Evolutionary conservation across 2,888 invertebrate species (phyloP).

Genomic region (Acheta domesticus): DNA sequence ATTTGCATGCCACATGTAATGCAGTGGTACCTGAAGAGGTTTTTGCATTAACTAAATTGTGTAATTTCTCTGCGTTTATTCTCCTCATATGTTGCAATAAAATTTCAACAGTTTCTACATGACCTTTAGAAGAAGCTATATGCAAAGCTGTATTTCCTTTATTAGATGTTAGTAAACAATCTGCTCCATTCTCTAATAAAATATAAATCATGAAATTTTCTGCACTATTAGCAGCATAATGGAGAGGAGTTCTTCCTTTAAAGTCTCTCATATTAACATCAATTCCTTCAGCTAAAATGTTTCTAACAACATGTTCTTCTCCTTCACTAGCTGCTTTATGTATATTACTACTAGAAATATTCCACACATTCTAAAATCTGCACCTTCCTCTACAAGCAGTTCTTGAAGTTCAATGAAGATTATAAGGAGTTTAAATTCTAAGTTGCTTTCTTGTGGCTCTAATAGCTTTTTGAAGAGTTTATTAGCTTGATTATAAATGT

Average conservation of each 20-base stretch:
- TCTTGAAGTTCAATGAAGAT: no score
- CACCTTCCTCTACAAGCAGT: no score
- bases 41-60: slow-evolving; percentile 39
- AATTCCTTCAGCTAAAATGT: slow-evolving; percentile 24
- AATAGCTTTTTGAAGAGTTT: no score
- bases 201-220: slow-evolving; percentile 30
- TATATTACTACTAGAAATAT: neutral
- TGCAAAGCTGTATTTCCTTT: slow-evolving; percentile 23
- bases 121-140: slow-evolving; percentile 21
- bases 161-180: slow-evolving; percentile 19
- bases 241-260: slow-evolving; percentile 37
- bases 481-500: no score
- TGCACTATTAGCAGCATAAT: slow-evolving; percentile 37
- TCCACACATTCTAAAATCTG: no score
- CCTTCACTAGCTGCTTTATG: neutral
- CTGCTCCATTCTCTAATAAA: slow-evolving; percentile 37
- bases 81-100: neutral
- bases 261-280: slow-evolving; percentile 26
- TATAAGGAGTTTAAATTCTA: no score
- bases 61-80: slow-evolving; percentile 30
- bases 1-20: slow-evolving; percentile 37
- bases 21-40: slow-evolving; percentile 34
- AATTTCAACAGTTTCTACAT: slow-evolving; percentile 26
- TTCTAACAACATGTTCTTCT: neutral
- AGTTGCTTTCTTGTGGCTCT: no score